Base-by-base conservation (phyloP, 2,888 invertebrate species). In the Netelia fuscicornis region DNA sequence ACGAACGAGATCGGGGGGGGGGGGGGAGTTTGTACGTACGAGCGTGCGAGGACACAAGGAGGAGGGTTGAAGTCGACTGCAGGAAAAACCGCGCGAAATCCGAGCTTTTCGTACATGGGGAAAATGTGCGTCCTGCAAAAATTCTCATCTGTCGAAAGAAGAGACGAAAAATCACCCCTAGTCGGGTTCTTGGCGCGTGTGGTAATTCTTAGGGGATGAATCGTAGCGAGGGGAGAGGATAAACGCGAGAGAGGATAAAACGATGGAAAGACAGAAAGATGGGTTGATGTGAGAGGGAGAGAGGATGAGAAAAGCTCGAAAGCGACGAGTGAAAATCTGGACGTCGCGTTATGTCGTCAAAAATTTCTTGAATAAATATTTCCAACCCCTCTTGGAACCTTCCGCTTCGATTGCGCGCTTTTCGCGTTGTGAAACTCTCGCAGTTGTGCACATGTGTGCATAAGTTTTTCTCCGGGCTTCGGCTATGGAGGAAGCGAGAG, bases 281-380 rank as follows among this genome's bases (percentile, higher is more conserved):
- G 68, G 37, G 60, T 8, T 23, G 5, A 20, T 44, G 48, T 9
- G 62, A 44, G 44, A 8, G 23, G 13, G 52, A 42, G 17, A 13
- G 2, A 23, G 5, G 52, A 17, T 5, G 11, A 48, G 54, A 52
- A 54, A 52, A 52, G 17, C 17, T 25, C 17, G 64, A 37, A 58
- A 65, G 70, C 64, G 72, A 54, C 72, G 52, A 78, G 65, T 65
- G 65, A 83, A 72, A 80, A 81, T 80, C 65, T 72, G 71, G 58
- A 74, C 65, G 54, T 64, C 67, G 68, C 72, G 54, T 81, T 81
- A 65, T 64, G 62, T 67, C 65, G 60, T 64, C 25, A 79, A 52
- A 86, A 87, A 87, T 87, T 87, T 89, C 81, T 80, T 86, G 86
- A 88, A 86, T 87, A 89, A 87, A 88, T 86, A 89, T 87, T 87